Percentiles rank a stretch among this genome's conserved stretches.
Evolutionary conservation across 2,797 vertebrate genomes (phyloP).

Genomic region (Ctenochaetus hawaiiensis): DNA sequence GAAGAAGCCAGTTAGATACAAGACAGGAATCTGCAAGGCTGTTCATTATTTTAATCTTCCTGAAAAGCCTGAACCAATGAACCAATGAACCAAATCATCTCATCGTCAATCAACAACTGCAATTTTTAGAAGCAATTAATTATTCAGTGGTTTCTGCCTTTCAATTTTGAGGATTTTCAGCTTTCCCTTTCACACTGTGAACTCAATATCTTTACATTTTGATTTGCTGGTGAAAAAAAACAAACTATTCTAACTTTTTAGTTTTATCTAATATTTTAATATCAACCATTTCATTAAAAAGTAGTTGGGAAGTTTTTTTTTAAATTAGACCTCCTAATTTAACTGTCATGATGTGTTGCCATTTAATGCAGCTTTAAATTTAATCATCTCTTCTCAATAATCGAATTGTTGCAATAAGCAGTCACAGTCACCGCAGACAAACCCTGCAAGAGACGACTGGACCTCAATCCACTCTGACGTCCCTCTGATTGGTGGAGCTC

Average conservation of each 20-base stretch:
- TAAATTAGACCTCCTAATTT: neutral
- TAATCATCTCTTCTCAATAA: neutral
- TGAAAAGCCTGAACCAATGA: no score
- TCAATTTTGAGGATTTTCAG: neutral
- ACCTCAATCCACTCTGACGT: neutral
- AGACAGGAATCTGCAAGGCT: no score
- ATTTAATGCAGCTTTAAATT: neutral
- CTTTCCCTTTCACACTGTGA: neutral
- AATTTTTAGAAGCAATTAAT: no score
- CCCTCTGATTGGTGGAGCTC: conserved; percentile 8
- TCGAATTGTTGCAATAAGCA: neutral
- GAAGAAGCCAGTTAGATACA: neutral
- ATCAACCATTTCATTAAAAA: neutral
- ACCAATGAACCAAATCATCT: no score
- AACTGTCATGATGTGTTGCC: neutral
- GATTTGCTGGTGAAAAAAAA: neutral
- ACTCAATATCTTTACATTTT: neutral
- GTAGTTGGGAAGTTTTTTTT: neutral
- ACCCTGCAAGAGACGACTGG: conserved; percentile 5
- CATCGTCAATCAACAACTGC: no score
- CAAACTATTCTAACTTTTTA: neutral
- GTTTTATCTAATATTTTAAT: no score
- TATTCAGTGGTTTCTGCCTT: neutral
- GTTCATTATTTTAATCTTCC: no score
- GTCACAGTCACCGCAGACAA: neutral